These are phyloP conservation scores for Helobdella robusta DNA, from an alignment of 2,888 invertebrate genomes.

Conservation along the genomic window DNA sequence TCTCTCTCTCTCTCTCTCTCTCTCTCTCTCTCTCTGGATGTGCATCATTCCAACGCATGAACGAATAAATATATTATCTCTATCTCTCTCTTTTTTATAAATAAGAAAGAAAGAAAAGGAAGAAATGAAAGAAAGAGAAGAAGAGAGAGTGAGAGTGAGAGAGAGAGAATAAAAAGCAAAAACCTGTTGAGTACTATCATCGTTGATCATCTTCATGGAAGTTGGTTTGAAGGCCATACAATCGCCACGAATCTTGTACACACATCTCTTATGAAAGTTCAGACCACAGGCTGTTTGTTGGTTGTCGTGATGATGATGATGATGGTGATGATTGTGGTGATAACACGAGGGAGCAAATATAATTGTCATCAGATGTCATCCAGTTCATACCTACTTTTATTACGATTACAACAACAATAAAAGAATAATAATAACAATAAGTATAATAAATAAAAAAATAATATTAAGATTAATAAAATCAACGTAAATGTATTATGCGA, in stretches of 20 bases:
- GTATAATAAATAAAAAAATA: no score
- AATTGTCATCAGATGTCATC: not conserved
- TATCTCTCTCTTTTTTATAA: not conserved
- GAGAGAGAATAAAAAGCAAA: not conserved
- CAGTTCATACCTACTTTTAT: no score
- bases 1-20: conserved; percentile 4
- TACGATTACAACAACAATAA: no score
- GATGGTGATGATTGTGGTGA: not conserved
- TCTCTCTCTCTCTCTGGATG: not conserved
- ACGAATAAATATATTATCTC: not conserved
- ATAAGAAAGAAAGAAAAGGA: not conserved
- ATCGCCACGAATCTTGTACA: conserved; percentile 80
- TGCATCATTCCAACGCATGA: not conserved
- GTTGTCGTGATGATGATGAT: not conserved
- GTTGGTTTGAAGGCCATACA: conserved; percentile 19
- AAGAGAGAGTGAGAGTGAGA: not conserved
- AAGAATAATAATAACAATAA: no score
- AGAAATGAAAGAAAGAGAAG: conserved; percentile 6
- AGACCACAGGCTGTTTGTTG: conserved; percentile 14
- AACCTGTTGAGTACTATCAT: conserved; percentile 10
- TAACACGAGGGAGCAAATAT: no score
- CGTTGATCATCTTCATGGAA: not conserved
- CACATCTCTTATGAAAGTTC: conserved; percentile 62
- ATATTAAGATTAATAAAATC: no score
- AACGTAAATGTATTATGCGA: no score